phyloP scores from a whole-genome alignment of 2,797 vertebrate species.

The Cossypha dichroa region DNA sequence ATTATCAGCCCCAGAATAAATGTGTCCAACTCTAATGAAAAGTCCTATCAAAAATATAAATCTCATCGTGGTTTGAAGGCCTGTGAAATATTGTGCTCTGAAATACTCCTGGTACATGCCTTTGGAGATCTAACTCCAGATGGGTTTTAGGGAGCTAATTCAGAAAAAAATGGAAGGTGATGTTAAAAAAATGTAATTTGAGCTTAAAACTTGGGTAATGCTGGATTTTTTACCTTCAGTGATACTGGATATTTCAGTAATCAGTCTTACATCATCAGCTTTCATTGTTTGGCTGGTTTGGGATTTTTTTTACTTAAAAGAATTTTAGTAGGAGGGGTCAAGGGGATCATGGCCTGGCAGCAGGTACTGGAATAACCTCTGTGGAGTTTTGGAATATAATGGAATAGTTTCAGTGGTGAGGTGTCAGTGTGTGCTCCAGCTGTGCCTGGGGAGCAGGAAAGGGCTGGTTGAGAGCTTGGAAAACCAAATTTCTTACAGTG shows the following conservation, averaged over 20 bases:
- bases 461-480: neutral
- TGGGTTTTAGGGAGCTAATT: neutral
- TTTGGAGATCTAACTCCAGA: neutral
- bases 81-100: neutral
- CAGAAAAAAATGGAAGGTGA: neutral
- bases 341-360: neutral
- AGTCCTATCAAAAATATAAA: neutral
- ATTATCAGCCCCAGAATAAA: neutral
- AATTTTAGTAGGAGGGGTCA: neutral
- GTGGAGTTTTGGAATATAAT: neutral
- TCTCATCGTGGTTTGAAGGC: neutral
- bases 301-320: neutral
- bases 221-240: neutral
- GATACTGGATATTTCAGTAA: neutral
- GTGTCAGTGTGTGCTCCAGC: neutral
- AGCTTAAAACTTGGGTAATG: too few species aligned
- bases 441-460: neutral
- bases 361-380: too few species aligned
- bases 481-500: fast-evolving
- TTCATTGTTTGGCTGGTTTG: neutral
- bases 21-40: neutral
- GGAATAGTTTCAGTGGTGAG: neutral
- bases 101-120: neutral
- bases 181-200: neutral
- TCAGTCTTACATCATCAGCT: fast-evolving